Conservation (phyloP, 2,888 invertebrate genomes). For the Zonitis immaculata region DNA sequence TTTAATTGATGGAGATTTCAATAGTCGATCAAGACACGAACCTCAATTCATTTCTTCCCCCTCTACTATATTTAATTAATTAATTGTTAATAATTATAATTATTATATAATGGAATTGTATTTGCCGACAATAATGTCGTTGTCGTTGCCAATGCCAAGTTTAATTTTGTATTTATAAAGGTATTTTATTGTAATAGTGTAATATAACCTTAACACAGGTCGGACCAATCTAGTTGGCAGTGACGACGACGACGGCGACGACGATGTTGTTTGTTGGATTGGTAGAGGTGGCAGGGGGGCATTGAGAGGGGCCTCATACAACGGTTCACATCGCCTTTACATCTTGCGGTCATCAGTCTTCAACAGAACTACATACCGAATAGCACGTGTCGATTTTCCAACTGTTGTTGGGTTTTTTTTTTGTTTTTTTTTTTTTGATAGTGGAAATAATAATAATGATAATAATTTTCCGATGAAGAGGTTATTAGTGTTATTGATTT, state of each 20-base stretch:
- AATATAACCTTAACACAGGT: conserved; percentile 39
- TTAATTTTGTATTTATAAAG: too few species aligned
- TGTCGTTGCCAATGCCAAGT: conserved; percentile 36
- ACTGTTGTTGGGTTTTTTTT: neutral
- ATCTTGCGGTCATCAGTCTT: conserved; percentile 50
- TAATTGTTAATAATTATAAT: too few species aligned
- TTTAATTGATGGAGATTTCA: neutral
- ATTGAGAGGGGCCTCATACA: conserved; percentile 38
- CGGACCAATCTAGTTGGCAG: conserved; percentile 32
- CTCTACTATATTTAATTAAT: too few species aligned
- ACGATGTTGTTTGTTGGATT: too few species aligned
- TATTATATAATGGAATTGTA: too few species aligned
- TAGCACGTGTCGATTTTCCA: conserved; percentile 28
- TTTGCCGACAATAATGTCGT: conserved; percentile 21
- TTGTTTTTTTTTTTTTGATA: conserved; percentile 10
- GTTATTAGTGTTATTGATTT: conserved; percentile 7
- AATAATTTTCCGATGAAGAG: too few species aligned
- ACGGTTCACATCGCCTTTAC: conserved; percentile 42
- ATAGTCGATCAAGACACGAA: neutral
- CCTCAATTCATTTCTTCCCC: neutral
- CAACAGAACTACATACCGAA: conserved; percentile 41
- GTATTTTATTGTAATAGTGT: too few species aligned
- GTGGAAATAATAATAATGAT: too few species aligned
- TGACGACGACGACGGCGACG: too few species aligned
- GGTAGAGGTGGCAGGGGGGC: too few species aligned